Evolutionary conservation across 2,797 vertebrate genomes (phyloP), one percentile per base, ranked within the genome.

Genomic region (Parauchenoglanis ngamensis): DNA sequence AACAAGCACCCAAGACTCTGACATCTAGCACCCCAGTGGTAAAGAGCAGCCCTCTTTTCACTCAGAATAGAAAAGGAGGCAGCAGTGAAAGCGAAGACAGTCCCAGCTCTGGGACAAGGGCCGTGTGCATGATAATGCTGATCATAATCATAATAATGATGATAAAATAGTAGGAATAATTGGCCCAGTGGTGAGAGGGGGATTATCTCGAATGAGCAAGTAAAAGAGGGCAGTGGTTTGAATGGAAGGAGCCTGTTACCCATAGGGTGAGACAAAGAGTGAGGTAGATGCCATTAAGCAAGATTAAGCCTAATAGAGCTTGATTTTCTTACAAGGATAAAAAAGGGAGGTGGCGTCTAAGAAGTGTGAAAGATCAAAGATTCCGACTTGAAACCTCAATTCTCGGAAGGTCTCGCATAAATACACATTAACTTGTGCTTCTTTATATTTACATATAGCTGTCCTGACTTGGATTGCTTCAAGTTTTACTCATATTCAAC

Each of bases 361-460:
- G 91, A 88, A 89, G 96, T 95, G 95, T 95, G 95, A 95, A 92
- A 97, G 96, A 98, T 99, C 98, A 99, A 98, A 99, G 90, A 95
- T 92, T 94, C 92, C 93, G 92, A 94, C 95, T 94, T 94, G 84
- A 96, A 95, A 85, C 83, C 82, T 95, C 96, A 96, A 95, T 94
- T 93, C 94, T 95, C 94, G 92, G 95, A 97, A 67, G 68, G 86
- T 88, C 80, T 21, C 75, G 76, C 75, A 85, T 86, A 87, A 31
- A 83, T 82, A 49, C 86, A 88, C 86, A 61, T 88, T 87, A 84
- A 90, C 88, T 88, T 88, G 88, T 95, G 96, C 96, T 95, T 94
- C 93, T 94, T 95, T 95, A 93, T 96, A 99, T 99, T 99, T 98
- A 97, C 98, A 99, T 99, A 98, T 97, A 99, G 98, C 98, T 99